A percentile compares a stretch with the other conserved stretches of the same genome.
These are phyloP conservation scores for Incurvaria masculella DNA, from an alignment of 2,888 invertebrate genomes.

Conservation along the genomic window DNA sequence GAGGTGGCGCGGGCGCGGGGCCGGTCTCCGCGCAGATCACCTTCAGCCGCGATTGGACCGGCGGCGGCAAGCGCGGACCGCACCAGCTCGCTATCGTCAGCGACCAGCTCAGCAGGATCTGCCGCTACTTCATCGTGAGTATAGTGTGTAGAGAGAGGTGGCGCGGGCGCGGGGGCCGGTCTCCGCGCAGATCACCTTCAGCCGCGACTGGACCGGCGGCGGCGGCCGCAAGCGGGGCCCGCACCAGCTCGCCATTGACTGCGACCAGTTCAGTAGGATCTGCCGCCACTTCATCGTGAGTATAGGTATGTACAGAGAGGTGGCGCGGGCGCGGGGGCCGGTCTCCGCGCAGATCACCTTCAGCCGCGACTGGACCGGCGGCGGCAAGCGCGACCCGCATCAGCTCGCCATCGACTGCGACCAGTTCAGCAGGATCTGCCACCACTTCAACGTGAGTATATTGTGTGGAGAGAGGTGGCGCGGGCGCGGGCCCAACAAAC, in stretches of 20 bases:
- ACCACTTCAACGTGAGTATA: slow-evolving; percentile 39
- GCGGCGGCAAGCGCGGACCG: slow-evolving; percentile 34
- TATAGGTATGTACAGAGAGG: too few species aligned
- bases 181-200: too few species aligned
- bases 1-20: slow-evolving; percentile 25
- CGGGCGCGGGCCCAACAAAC: not conserved
- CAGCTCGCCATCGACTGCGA: slow-evolving; percentile 35
- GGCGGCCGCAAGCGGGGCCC: too few species aligned
- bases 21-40: slow-evolving; percentile 45
- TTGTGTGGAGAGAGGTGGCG: not conserved
- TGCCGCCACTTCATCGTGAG: too few species aligned
- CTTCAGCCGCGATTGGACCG: slow-evolving; percentile 51
- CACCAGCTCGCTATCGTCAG: slow-evolving; percentile 34
- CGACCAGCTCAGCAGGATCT: slow-evolving; percentile 38
- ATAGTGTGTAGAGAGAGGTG: slow-evolving; percentile 37
- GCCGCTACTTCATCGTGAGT: slow-evolving; percentile 43
- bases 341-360: too few species aligned
- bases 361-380: too few species aligned
- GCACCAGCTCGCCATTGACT: too few species aligned
- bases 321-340: too few species aligned
- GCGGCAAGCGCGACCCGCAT: slow-evolving; percentile 36
- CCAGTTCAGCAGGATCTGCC: slow-evolving; percentile 40
- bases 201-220: too few species aligned
- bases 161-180: slow-evolving; percentile 29
- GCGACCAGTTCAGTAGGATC: too few species aligned